Conservation (phyloP, 2,797 vertebrate species). For the Limosa lapponica region DNA sequence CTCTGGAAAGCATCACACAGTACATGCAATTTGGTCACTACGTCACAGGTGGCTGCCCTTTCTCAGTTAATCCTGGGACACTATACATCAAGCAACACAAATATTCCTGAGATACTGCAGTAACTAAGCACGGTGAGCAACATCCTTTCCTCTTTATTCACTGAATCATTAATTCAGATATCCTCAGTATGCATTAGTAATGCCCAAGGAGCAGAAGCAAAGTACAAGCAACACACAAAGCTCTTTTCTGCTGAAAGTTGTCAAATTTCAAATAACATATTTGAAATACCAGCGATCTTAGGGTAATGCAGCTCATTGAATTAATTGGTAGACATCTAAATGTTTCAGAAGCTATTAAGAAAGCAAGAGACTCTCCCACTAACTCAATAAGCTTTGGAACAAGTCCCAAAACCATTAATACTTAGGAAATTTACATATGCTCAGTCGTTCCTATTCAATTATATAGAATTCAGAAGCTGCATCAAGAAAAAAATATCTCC, state of each 20-base stretch:
- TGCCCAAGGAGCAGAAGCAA: neutral
- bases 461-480: neutral
- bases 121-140: neutral
- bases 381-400: neutral
- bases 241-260: neutral
- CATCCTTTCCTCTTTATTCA: neutral
- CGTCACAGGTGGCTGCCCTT: neutral
- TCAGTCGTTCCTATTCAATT: neutral
- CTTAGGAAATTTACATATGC: neutral
- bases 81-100: neutral
- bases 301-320: neutral
- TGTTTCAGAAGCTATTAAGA: neutral
- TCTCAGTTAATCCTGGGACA: neutral
- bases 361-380: neutral
- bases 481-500: neutral
- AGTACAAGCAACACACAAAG: neutral
- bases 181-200: neutral
- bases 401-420: neutral
- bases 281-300: neutral
- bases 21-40: neutral
- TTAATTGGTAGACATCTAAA: neutral
- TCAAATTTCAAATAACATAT: neutral
- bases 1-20: neutral
- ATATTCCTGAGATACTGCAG: neutral
- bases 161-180: neutral